These are phyloP conservation scores for Chydorus sphaericus DNA, from an alignment of 2,888 invertebrate genomes.

Conservation along the genomic window DNA sequence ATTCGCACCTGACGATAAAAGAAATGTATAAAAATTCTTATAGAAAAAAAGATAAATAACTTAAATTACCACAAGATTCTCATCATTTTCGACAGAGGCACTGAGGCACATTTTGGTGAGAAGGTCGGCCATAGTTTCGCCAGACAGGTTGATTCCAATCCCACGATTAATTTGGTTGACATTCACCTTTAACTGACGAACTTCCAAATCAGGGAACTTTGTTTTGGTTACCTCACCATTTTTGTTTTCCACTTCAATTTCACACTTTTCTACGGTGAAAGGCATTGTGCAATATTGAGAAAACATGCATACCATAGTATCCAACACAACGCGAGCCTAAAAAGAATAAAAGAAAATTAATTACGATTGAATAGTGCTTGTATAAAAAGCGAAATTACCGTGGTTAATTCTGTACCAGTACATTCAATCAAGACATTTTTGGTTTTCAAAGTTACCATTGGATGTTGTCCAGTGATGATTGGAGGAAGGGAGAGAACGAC, in stretches of 20 bases:
- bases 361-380: not conserved
- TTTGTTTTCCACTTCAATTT: constrained; percentile 64
- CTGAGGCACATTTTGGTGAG: constrained; percentile 62
- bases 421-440: constrained; percentile 96
- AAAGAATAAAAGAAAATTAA: not conserved
- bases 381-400: constrained; percentile 40
- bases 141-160: constrained; percentile 55
- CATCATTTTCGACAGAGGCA: not conserved
- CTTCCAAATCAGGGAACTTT: constrained; percentile 54
- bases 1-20: constrained; percentile 42
- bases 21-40: constrained; percentile 18
- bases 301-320: constrained; percentile 89
- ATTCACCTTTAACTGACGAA: constrained; percentile 47
- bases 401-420: constrained; percentile 91
- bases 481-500: constrained; percentile 90
- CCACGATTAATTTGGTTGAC: constrained; percentile 49
- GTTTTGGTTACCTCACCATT: constrained; percentile 47
- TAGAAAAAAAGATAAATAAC: not conserved
- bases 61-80: not conserved
- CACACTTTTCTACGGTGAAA: constrained; percentile 66
- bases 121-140: constrained; percentile 39
- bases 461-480: constrained; percentile 92
- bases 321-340: constrained; percentile 78
- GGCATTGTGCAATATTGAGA: constrained; percentile 65
- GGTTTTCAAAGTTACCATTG: constrained; percentile 82